Evolutionary conservation across 2,888 invertebrate species (phyloP), one percentile per base, ranked within the genome.

Genomic region (Thymelicus lineola): DNA sequence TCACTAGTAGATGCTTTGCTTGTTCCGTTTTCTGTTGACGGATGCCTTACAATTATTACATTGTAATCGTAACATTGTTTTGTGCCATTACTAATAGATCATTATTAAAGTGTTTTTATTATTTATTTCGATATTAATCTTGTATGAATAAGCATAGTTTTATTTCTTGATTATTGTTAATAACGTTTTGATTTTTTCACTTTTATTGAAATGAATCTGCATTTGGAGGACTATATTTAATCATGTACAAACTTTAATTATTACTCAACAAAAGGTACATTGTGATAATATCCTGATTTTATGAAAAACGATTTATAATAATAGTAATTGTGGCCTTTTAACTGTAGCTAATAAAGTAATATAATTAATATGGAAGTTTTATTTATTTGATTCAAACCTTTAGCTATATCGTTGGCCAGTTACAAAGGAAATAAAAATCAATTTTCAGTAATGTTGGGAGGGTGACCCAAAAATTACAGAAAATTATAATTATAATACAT

Each of bases 51-150:
- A n/a, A n/a, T n/a, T n/a, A n/a, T n/a, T n/a, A n/a, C 76, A 80
- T 50, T 53, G 20, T 60, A 61, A 53, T 6, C 78, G 79, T 75
- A 77, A 79, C 78, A 79, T 84, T 53, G 10, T 53, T 79, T 87
- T 85, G 90, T 90, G 90, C 89, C 90, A 90, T 90, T 87, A 87
- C 83, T 87, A 87, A 88, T 87, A 80, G 77, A 82, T 80, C 79
- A 73, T 76, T 74, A 73, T 66, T 65, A 58, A 73, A 74, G 73
- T 75, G 74, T 74, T 77, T 55, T 75, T 76, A 77, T 79, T 77
- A 79, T 82, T 81, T 78, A 74, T 72, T 72, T 71, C 71, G 66
- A 74, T 76, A 78, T 71, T 76, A 78, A 75, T 75, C 72, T 75
- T 70, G 72, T 71, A 71, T 42, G 67, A 66, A 73, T 79, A 76